phyloP scores from a whole-genome alignment of 2,113 vertebrate genomes.

The Lepus europaeus region DNA sequence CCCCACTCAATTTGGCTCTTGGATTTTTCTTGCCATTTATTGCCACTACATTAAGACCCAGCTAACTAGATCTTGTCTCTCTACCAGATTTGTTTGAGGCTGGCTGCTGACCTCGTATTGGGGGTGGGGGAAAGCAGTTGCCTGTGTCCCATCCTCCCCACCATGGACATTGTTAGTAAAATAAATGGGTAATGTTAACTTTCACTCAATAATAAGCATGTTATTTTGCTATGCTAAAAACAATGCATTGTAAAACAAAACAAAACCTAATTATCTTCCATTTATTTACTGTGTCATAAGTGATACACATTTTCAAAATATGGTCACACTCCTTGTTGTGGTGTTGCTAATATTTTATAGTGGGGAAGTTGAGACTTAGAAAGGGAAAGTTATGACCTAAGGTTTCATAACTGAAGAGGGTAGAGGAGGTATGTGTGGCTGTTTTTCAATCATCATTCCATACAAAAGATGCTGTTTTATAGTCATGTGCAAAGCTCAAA shows the following conservation, averaged over 20 bases:
- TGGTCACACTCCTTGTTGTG: neutral
- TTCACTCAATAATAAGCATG: neutral
- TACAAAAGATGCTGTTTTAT: fast-evolving
- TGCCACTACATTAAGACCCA: neutral
- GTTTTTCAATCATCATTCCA: neutral
- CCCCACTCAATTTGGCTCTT: neutral
- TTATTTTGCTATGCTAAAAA: neutral
- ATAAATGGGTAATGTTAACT: neutral
- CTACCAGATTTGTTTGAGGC: neutral
- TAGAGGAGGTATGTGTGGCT: fast-evolving
- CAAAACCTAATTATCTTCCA: neutral
- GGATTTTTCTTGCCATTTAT: neutral
- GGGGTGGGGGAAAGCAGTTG: neutral
- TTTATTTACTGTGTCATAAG: neutral
- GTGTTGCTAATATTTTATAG: neutral
- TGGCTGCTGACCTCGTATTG: neutral
- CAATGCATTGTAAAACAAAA: neutral
- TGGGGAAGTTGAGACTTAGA: neutral
- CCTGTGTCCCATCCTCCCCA: neutral
- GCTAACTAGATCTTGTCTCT: neutral
- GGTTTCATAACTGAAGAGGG: neutral
- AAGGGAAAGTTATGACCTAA: neutral
- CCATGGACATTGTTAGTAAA: neutral
- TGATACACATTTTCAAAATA: neutral
- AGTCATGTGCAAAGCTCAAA: neutral